Evolutionary conservation across 2,113 vertebrate species (phyloP).

Genomic region (Hypanus sabinus): DNA sequence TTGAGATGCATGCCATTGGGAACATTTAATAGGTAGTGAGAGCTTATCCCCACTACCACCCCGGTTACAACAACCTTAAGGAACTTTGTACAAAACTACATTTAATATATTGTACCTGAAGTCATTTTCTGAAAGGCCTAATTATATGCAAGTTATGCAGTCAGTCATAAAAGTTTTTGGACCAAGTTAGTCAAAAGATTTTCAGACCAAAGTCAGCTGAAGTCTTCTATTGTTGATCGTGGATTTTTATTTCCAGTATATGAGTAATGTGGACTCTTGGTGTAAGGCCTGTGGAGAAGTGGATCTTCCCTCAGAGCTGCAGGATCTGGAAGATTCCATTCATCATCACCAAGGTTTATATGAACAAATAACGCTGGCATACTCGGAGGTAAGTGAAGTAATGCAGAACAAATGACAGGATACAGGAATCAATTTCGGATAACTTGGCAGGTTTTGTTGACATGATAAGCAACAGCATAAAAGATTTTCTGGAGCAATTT

Average conservation of each 20-base stretch:
- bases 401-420: neutral
- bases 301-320: constrained; percentile 89
- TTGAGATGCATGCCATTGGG: too few species aligned
- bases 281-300: constrained; percentile 95
- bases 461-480: neutral
- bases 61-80: too few species aligned
- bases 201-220: neutral
- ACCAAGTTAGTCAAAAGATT: neutral
- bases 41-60: too few species aligned
- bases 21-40: too few species aligned
- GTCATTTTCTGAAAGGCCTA: neutral
- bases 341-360: constrained; percentile 96
- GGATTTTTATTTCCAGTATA: constrained; percentile 65
- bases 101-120: neutral
- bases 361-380: constrained; percentile 86
- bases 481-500: neutral
- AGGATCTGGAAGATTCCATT: constrained; percentile 93
- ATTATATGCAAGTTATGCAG: neutral
- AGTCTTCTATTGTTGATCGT: neutral
- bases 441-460: neutral
- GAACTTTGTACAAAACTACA: too few species aligned
- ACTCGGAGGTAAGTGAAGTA: constrained; percentile 72
- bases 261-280: constrained; percentile 95
- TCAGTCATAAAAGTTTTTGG: too few species aligned
- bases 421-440: neutral